Evolutionary conservation across 1,140 invertebrate genomes (phyloP).

Genomic region (Thaumatotibia leucotreta): DNA sequence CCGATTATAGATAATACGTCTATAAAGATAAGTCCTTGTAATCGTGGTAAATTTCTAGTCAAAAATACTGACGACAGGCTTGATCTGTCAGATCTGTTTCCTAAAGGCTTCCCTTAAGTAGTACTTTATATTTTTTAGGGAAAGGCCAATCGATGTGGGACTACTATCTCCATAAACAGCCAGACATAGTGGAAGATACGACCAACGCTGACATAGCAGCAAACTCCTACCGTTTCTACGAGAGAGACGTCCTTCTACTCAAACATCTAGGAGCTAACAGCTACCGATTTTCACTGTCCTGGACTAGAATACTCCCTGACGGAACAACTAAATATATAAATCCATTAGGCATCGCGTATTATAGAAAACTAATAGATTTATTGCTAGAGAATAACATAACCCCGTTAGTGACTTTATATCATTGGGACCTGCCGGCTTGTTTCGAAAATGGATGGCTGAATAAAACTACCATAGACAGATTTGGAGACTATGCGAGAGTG

Average conservation of each 20-base stretch:
- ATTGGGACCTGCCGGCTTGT: constrained; percentile 74
- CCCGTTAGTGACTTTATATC: constrained; percentile 75
- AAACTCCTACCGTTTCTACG: constrained; percentile 77
- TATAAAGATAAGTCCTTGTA: too few relatives aligned
- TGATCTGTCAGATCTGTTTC: background rate
- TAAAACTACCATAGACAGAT: constrained; percentile 63
- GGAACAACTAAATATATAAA: constrained; percentile 73
- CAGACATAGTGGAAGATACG: constrained; percentile 63
- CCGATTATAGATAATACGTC: too few relatives aligned
- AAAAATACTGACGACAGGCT: too few relatives aligned
- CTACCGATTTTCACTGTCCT: constrained; percentile 80
- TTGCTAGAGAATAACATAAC: constrained; percentile 70
- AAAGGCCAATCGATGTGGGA: constrained; percentile 78
- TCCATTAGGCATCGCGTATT: constrained; percentile 77
- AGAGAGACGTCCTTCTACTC: constrained; percentile 71
- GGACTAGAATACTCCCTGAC: constrained; percentile 77
- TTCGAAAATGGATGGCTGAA: constrained; percentile 77
- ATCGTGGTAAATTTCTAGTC: too few relatives aligned
- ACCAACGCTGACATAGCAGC: constrained; percentile 76
- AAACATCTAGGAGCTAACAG: constrained; percentile 51
- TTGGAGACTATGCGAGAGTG: constrained; percentile 61
- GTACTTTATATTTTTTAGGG: constrained; percentile 6
- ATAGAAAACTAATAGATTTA: constrained; percentile 78
- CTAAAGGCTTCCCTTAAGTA: too few relatives aligned
- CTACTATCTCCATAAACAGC: constrained; percentile 63